Base-by-base conservation (phyloP, 2,113 vertebrate genomes). In the Gymnobelideus leadbeateri region DNA sequence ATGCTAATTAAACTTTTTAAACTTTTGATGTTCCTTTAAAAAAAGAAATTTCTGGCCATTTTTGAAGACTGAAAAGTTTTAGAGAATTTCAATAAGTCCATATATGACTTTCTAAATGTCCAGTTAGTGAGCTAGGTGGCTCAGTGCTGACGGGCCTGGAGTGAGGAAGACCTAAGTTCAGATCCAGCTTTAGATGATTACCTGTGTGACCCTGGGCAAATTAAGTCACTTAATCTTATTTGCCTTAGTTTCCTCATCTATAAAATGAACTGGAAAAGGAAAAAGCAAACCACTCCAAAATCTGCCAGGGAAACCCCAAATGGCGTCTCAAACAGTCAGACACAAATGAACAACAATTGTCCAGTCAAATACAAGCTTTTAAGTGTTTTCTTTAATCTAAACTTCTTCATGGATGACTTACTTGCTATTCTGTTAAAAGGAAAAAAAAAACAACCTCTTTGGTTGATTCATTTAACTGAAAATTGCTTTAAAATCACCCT, bases 311-410 rank as follows among this genome's bases (percentile, higher is more conserved):
- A 68, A 68, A 6, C 12, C 57, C 12, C 57, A 68, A 68, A 14
- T 68, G 31, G 57, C 11, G 11, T 68, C 31, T 37, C 4, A 37
- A 68, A 68, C 12, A 68, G 28, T 14, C 11, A 37, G 11, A 37
- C 57, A 37, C 57, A 31, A 31, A 1, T 68, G 57, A 68, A 37
- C 28, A 68, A 37, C 31, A 37, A 68, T n/a, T 77, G 0, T 77
- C 68, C 31, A 77, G 31, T 19, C 14, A n/a, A 77, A 21, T n/a
- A 21, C 5, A 6, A n/a, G 37, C 68, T 77, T 77, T 77, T 77
- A 77, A n/a, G 16, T 50, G 23, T 95, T 97, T 94, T 51, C 50
- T 94, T 92, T 89, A 89, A 96, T 57, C 54, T 24, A 95, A 94
- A 89, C 94, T 96, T 50, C 95, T 52, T 43, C 93, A 93, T 24